Evolutionary conservation across 2,888 invertebrate genomes (phyloP), one percentile per base, ranked within the genome.

Genomic region (Clunio marinus): DNA sequence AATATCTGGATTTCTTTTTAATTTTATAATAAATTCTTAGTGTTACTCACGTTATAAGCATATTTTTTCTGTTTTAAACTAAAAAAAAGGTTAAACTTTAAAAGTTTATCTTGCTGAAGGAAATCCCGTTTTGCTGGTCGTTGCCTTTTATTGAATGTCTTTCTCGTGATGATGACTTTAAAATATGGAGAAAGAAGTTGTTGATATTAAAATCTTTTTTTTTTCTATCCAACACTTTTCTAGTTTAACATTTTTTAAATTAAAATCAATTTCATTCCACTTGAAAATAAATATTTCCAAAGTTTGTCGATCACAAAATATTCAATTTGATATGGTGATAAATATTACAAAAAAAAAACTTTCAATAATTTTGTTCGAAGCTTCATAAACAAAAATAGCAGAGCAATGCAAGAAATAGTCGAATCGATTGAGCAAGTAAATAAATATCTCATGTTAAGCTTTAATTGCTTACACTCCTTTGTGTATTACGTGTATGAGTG

Each of bases 31-130:
- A 7, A 45, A 3, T 4, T 45, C 8, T 4, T 15, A 3, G 4
- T 51, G 3, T 22, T 57, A 57, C 57, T 57, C 27, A 57, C 57
- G 57, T 57, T 57, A 57, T 57, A 25, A 57, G 57, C 57, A 57
- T 57, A 25, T 57, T 57, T 15, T 17, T 17, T 13, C 10, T 51
- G 2, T 45, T 45, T 45, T n/a, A n/a, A n/a, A n/a, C n/a, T n/a
- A n/a, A n/a, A n/a, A n/a, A n/a, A n/a, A n/a, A n/a, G n/a, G 8
- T 45, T 15, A n/a, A 15, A 45, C 32, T 45, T 15, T 10, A 45
- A 15, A 32, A n/a, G n/a, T n/a, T n/a, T 32, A 8, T 32, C 45
- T 45, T 5, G 45, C 15, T 45, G 45, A 15, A n/a, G 45, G 8
- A 15, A 15, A n/a, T 15, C n/a, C 45, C 45, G 15, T 4, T 45